Evolutionary conservation across 92 coral and sea anemone species (phyloP).

Genomic region (Nematostella vectensis): DNA sequence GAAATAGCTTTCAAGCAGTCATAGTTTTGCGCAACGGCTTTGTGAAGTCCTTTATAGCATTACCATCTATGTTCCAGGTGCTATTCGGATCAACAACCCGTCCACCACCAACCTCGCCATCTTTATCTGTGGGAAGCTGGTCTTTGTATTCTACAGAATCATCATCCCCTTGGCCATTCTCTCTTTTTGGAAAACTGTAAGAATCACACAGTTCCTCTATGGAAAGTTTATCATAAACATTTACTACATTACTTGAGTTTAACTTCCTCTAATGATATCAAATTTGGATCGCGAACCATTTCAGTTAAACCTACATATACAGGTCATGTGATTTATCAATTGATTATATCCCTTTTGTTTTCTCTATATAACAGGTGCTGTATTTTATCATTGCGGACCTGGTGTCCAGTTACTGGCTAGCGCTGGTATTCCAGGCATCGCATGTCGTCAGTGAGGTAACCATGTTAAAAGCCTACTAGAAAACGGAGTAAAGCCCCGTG

Average conservation of each 20-base stretch:
- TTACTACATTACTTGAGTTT: no score
- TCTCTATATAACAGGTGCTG: constrained; percentile 29
- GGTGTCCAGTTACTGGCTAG: constrained; percentile 69
- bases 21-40: no score
- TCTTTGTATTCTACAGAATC: constrained; percentile 4
- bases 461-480: no score
- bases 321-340: no score
- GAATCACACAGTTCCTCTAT: neutral
- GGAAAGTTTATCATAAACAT: no score
- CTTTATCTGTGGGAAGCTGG: constrained; percentile 7
- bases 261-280: no score
- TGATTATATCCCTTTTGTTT: no score
- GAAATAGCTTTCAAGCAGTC: no score
- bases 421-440: constrained; percentile 70
- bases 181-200: constrained; percentile 9
- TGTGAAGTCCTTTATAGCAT: no score
- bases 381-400: constrained; percentile 49
- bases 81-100: constrained; percentile 9
- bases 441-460: constrained; percentile 81
- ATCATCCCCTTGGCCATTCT: constrained; percentile 11
- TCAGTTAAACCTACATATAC: no score
- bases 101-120: neutral
- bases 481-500: no score
- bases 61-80: neutral
- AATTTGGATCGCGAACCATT: no score